A percentile compares a stretch with the other conserved stretches of the same genome.
Conservation (phyloP, 2,888 invertebrate genomes). For the Cylloceria caligata region DNA sequence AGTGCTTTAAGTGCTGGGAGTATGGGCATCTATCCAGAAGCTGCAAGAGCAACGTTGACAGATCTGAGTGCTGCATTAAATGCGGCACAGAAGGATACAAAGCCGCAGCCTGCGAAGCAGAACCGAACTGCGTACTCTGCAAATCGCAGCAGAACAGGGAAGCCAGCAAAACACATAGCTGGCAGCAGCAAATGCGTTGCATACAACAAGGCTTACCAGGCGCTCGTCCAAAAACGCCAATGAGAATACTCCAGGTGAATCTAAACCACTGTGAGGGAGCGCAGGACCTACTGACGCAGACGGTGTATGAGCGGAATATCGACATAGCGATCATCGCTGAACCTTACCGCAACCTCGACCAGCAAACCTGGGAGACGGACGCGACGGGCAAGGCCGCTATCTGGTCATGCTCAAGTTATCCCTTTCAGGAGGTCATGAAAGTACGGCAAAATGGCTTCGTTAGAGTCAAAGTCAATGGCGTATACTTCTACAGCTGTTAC, state of each 20-base stretch:
- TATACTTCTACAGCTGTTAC: conserved; percentile 65
- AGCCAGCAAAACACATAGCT: conserved; percentile 33
- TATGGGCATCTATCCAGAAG: conserved; percentile 37
- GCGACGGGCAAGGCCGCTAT: conserved; percentile 49
- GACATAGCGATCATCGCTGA: conserved; percentile 67
- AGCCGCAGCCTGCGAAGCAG: conserved; percentile 22
- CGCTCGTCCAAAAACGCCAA: conserved; percentile 32
- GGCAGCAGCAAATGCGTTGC: conserved; percentile 58
- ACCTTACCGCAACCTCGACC: conserved; percentile 62
- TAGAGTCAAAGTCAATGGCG: conserved; percentile 45
- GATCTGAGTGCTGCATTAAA: conserved; percentile 24
- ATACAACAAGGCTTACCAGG: conserved; percentile 39
- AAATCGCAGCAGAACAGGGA: too few species aligned
- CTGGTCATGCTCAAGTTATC: conserved; percentile 38
- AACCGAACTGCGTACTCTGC: conserved; percentile 39
- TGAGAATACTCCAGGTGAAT: conserved; percentile 68
- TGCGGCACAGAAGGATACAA: conserved; percentile 62
- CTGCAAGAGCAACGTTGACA: conserved; percentile 19
- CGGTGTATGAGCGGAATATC: conserved; percentile 50
- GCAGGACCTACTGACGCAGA: conserved; percentile 69
- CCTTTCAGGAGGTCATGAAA: conserved; percentile 45
- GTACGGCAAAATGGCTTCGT: conserved; percentile 43
- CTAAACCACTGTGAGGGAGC: conserved; percentile 69
- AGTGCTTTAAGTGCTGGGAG: conserved; percentile 57
- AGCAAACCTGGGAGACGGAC: conserved; percentile 58